Evolutionary conservation across 1,140 invertebrate species (phyloP).

Genomic region (Nephila pilipes): DNA sequence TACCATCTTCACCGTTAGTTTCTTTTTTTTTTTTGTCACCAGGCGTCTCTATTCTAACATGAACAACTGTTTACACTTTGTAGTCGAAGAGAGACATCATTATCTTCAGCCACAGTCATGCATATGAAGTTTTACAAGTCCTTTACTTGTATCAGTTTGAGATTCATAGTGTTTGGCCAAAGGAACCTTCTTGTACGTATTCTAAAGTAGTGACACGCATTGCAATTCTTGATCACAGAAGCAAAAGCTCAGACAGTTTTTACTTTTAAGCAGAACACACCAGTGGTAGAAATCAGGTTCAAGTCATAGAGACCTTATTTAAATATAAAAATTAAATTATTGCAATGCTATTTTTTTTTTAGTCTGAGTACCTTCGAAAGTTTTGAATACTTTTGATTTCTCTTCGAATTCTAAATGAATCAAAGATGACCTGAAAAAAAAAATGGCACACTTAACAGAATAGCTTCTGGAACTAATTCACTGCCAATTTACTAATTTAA

Average conservation of each 20-base stretch:
- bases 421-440: too few relatives aligned
- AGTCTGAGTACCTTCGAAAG: too few relatives aligned
- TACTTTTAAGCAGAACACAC: slow-evolving; percentile 5
- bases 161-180: not conserved
- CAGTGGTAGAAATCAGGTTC: slow-evolving; percentile 14
- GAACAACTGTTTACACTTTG: slow-evolving; percentile 33
- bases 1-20: slow-evolving; percentile 6
- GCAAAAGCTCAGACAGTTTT: slow-evolving; percentile 44
- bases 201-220: not conserved
- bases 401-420: too few relatives aligned
- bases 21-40: not conserved
- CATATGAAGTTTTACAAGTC: not conserved
- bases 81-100: not conserved
- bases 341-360: not conserved
- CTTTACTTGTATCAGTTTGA: not conserved
- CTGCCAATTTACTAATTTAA: too few relatives aligned
- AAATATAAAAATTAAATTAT: not conserved
- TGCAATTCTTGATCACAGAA: slow-evolving; percentile 61
- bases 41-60: not conserved
- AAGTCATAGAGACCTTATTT: not conserved
- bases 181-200: not conserved
- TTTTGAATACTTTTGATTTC: too few relatives aligned
- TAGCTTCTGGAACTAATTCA: too few relatives aligned
- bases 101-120: not conserved
- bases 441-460: too few relatives aligned